These are phyloP conservation scores for Aplochiton taeniatus DNA, from an alignment of 2,797 vertebrate species.

Conservation along the genomic window DNA sequence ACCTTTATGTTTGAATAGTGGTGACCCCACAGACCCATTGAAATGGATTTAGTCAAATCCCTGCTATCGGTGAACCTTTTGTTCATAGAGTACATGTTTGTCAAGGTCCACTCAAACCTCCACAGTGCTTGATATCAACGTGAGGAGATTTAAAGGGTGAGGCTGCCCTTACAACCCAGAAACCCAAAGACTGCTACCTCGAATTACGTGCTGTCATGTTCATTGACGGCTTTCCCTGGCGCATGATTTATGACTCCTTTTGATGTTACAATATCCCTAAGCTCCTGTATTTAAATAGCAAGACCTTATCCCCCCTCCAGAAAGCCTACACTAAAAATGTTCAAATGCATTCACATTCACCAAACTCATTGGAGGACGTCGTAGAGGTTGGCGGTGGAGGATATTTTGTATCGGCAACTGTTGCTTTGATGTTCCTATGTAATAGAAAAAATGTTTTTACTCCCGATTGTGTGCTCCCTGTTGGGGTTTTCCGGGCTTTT, in stretches of 20 bases:
- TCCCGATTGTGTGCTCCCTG: constrained; percentile 23
- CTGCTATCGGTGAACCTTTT: constrained; percentile 26
- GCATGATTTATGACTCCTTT: constrained; percentile 56
- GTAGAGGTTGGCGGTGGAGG: constrained; percentile 19
- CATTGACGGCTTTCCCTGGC: constrained; percentile 50
- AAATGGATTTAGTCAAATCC: constrained; percentile 30
- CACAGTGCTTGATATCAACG: constrained; percentile 29
- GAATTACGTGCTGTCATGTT: constrained; percentile 58
- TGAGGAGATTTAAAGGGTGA: constrained; percentile 35
- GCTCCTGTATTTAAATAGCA: constrained; percentile 44
- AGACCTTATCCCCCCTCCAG: constrained; percentile 19
- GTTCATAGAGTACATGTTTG: constrained; percentile 11
- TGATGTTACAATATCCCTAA: constrained; percentile 68
- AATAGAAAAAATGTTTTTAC: constrained; percentile 45
- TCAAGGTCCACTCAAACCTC: constrained; percentile 32
- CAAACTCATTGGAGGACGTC: neutral
- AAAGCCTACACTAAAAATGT: neutral
- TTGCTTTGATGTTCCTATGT: constrained; percentile 60
- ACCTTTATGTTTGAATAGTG: constrained; percentile 13
- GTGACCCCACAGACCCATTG: constrained; percentile 7
- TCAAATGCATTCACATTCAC: neutral
- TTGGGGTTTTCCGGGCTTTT: constrained; percentile 30
- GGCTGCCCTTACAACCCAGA: constrained; percentile 33
- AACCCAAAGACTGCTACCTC: constrained; percentile 50
- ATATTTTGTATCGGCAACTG: constrained; percentile 34